Evolutionary conservation across 2,888 invertebrate genomes (phyloP).

Genomic region (Tanytarsus gracilentus): DNA sequence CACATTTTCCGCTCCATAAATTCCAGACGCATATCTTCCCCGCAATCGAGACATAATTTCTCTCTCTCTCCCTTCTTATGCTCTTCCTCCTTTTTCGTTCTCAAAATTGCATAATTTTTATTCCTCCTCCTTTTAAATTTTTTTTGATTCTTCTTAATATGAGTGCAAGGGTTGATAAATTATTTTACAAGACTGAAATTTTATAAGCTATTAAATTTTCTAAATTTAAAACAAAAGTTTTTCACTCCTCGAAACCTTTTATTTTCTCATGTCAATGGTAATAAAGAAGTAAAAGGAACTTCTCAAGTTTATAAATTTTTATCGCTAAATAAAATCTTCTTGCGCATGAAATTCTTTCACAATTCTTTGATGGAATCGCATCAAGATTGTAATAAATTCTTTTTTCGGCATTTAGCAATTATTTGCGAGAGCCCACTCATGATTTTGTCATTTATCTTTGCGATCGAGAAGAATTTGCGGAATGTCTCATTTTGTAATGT

Average conservation of each 20-base stretch:
- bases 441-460: background rate
- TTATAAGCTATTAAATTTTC: no score
- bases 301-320: no score
- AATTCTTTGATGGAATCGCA: constrained; percentile 2
- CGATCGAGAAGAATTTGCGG: background rate
- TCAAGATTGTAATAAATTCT: constrained; percentile 12
- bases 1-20: constrained; percentile 26
- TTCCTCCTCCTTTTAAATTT: background rate
- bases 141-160: background rate
- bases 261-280: no score
- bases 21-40: constrained; percentile 13
- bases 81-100: background rate
- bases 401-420: background rate
- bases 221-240: no score
- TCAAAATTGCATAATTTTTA: constrained; percentile 1
- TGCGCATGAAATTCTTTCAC: background rate
- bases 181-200: background rate
- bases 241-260: no score
- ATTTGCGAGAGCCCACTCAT: no score
- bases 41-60: background rate
- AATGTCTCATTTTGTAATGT: background rate
- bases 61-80: background rate
- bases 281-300: no score
- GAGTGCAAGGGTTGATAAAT: background rate
- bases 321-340: no score